A percentile compares a stretch with the other conserved stretches of the same genome.
phyloP scores from a whole-genome alignment of 2,113 vertebrate genomes.

The Bufo bufo region DNA sequence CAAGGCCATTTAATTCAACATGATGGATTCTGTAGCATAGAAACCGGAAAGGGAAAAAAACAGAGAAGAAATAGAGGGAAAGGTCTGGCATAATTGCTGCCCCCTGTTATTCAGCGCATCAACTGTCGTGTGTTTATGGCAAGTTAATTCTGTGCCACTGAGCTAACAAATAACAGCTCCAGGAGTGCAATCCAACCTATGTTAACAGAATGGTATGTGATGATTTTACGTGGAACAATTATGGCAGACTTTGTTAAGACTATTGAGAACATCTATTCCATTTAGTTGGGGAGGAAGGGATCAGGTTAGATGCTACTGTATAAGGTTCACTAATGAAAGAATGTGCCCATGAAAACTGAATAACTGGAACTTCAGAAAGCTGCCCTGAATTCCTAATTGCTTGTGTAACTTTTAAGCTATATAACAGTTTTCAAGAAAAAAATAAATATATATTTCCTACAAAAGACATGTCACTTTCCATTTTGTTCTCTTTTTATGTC shows the following conservation, averaged over 20 bases:
- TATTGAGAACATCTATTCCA: slow-evolving; percentile 52
- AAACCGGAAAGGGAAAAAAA: slow-evolving; percentile 50
- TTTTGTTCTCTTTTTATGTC: not conserved
- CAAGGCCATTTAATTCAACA: slow-evolving; percentile 45
- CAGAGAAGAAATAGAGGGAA: slow-evolving; percentile 49
- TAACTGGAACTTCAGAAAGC: slow-evolving; percentile 29
- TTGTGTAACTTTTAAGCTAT: slow-evolving; percentile 17
- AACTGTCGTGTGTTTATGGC: slow-evolving; percentile 49
- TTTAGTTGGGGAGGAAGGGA: slow-evolving; percentile 40
- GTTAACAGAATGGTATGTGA: slow-evolving; percentile 49
- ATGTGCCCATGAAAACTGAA: slow-evolving; percentile 48
- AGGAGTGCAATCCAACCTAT: slow-evolving; percentile 49
- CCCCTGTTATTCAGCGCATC: slow-evolving; percentile 48
- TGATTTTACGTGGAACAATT: slow-evolving; percentile 49
- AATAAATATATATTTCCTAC: not conserved
- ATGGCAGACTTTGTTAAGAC: slow-evolving; percentile 49
- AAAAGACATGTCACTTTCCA: slow-evolving; percentile 26
- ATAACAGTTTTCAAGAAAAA: slow-evolving; percentile 9
- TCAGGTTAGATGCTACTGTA: slow-evolving; percentile 46
- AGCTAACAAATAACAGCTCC: slow-evolving; percentile 51
- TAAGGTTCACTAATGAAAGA: slow-evolving; percentile 48
- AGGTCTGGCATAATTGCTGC: slow-evolving; percentile 51
- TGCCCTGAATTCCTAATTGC: slow-evolving; percentile 32
- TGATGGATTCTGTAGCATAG: slow-evolving; percentile 50
- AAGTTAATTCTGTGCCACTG: slow-evolving; percentile 53